Evolutionary conservation across 2,113 vertebrate species (phyloP).

Genomic region (Cryptomyrus ogoouensis): DNA sequence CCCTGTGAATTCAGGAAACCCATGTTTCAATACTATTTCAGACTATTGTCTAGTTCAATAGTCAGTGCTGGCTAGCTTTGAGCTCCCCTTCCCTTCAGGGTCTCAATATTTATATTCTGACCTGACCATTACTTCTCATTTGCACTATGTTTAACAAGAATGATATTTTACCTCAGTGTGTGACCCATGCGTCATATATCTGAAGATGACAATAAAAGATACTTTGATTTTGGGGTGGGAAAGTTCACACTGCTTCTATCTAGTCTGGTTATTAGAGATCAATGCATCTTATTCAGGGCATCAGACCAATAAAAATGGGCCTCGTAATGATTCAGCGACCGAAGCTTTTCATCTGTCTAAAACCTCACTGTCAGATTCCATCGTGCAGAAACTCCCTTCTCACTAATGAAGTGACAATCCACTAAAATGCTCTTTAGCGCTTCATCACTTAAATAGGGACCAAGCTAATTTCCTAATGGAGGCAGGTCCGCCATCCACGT

Average conservation of each 20-base stretch:
- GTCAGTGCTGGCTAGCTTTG: neutral
- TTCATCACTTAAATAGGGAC: neutral
- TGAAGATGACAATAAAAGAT: neutral
- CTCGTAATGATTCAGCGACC: neutral
- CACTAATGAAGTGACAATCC: neutral
- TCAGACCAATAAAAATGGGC: neutral
- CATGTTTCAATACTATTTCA: too few relatives aligned
- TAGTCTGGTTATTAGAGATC: neutral
- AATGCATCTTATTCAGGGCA: neutral
- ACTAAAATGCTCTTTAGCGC: neutral
- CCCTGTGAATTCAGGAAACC: neutral
- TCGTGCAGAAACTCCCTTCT: neutral
- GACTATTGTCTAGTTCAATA: neutral
- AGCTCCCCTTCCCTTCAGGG: neutral
- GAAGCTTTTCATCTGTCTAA: neutral
- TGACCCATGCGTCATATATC: neutral
- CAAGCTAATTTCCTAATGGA: neutral
- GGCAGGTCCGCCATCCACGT: neutral
- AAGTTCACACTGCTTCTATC: neutral
- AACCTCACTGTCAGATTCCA: neutral
- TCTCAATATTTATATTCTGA: neutral
- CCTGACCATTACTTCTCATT: neutral
- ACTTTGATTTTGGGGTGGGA: neutral
- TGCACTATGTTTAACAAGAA: neutral
- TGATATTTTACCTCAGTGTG: neutral